Evolutionary conservation across 2,888 invertebrate genomes (phyloP).

Genomic region (Tenthredo scrophulariae): DNA sequence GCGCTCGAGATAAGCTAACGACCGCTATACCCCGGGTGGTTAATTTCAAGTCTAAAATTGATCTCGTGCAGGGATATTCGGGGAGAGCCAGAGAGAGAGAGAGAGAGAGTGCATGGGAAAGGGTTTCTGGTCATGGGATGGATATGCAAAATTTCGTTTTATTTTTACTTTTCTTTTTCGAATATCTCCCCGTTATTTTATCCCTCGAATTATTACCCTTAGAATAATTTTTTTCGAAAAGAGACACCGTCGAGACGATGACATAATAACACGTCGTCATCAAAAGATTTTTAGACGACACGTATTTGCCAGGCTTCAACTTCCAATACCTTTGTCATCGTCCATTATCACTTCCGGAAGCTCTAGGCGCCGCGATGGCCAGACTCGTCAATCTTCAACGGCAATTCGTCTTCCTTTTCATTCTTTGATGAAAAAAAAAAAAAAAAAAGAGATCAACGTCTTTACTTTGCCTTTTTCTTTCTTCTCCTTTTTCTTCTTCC

Average conservation of each 20-base stretch:
- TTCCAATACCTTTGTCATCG: constrained; percentile 14
- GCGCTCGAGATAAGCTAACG: constrained; percentile 41
- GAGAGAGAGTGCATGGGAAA: too few relatives aligned
- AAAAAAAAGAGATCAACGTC: not conserved
- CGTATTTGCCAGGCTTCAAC: constrained; percentile 16
- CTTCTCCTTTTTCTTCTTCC: not conserved
- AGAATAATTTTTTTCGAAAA: not conserved
- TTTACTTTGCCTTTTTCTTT: not conserved
- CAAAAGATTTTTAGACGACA: constrained; percentile 1
- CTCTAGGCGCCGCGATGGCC: not conserved
- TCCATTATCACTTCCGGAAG: constrained; percentile 4
- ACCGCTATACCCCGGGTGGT: constrained; percentile 39
- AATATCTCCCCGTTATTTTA: not conserved
- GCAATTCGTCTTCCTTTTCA: constrained; percentile 7
- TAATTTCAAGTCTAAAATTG: constrained; percentile 38
- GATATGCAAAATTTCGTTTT: too few relatives aligned
- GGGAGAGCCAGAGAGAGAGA: too few relatives aligned
- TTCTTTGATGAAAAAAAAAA: not conserved
- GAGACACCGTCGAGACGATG: not conserved
- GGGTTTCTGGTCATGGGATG: too few relatives aligned
- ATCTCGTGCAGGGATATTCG: constrained; percentile 8
- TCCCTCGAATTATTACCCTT: not conserved
- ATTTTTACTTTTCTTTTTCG: not conserved
- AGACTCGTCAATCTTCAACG: constrained; percentile 9
- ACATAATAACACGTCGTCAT: constrained; percentile 37